phyloP scores from a whole-genome alignment of 2,797 vertebrate genomes.

The Urophycis tenuis region DNA sequence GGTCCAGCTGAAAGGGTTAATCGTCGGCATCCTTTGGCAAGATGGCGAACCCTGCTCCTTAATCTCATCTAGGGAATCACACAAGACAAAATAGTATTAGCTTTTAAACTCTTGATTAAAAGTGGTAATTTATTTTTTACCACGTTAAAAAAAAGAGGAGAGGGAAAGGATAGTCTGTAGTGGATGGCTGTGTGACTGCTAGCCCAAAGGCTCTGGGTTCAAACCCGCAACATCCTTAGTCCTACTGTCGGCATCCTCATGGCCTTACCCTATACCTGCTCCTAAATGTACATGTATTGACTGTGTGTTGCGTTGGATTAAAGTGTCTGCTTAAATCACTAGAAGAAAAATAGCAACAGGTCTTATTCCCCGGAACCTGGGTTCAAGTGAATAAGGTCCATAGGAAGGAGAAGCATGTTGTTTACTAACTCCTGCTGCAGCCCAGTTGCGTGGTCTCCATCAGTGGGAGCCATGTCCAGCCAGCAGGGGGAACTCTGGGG shows the following conservation, averaged over 20 bases:
- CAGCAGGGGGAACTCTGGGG: slow-evolving; percentile 33
- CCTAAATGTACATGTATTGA: too few relatives aligned
- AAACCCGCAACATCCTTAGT: too few relatives aligned
- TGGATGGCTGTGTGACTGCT: too few relatives aligned
- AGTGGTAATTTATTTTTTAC: neutral
- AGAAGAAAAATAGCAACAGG: neutral
- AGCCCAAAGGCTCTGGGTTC: too few relatives aligned
- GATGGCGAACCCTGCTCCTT: neutral
- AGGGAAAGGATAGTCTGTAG: too few relatives aligned
- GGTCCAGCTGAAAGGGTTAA: neutral
- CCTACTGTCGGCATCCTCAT: too few relatives aligned
- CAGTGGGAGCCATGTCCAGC: slow-evolving; percentile 64
- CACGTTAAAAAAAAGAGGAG: too few relatives aligned
- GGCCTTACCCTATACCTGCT: too few relatives aligned
- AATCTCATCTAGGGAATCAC: too few relatives aligned
- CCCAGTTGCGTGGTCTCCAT: slow-evolving; percentile 62
- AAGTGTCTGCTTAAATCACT: too few relatives aligned
- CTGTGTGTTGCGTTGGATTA: too few relatives aligned
- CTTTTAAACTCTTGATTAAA: neutral
- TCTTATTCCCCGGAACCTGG: neutral
- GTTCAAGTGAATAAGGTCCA: too few relatives aligned
- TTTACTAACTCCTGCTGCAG: slow-evolving; percentile 38
- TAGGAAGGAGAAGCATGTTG: neutral
- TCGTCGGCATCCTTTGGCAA: neutral
- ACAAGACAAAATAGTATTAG: neutral